phyloP scores from a whole-genome alignment of 2,888 invertebrate genomes.

The Mythimna lalbum region DNA sequence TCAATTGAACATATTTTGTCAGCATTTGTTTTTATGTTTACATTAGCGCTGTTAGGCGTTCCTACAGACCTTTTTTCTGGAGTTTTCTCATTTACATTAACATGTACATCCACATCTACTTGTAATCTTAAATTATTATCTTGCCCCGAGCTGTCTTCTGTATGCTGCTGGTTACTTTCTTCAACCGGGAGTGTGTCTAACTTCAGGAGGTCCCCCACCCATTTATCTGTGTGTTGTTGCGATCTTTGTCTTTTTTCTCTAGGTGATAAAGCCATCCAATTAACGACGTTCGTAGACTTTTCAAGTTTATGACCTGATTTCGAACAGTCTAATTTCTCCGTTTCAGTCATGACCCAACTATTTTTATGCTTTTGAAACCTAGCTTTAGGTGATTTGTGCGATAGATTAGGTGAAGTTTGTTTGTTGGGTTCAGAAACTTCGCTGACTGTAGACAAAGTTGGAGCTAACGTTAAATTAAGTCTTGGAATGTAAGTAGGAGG shows the following conservation, averaged over 20 bases:
- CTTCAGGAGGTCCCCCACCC: constrained; percentile 45
- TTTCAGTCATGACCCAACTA: constrained; percentile 72
- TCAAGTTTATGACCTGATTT: constrained; percentile 50
- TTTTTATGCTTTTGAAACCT: constrained; percentile 66
- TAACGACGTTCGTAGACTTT: constrained; percentile 67
- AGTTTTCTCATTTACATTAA: constrained; percentile 49
- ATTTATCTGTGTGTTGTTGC: constrained; percentile 54
- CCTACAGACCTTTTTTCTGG: constrained; percentile 54
- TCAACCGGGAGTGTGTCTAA: constrained; percentile 32
- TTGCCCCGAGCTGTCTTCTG: constrained; percentile 7
- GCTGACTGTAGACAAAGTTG: constrained; percentile 81
- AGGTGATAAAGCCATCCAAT: constrained; percentile 80
- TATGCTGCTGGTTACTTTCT: constrained; percentile 18
- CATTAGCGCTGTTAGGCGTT: constrained; percentile 33
- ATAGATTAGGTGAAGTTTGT: constrained; percentile 54
- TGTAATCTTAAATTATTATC: constrained; percentile 49
- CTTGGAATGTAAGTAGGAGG: constrained; percentile 76
- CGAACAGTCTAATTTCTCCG: constrained; percentile 35
- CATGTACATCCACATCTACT: constrained; percentile 68
- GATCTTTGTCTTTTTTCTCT: constrained; percentile 74
- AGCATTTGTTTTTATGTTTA: constrained; percentile 13
- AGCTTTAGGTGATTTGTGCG: constrained; percentile 56
- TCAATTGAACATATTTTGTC: constrained; percentile 23
- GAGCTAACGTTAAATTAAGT: constrained; percentile 75
- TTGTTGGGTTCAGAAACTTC: constrained; percentile 79